Conservation (phyloP, 2,888 invertebrate species). For the Prosapia bicincta region DNA sequence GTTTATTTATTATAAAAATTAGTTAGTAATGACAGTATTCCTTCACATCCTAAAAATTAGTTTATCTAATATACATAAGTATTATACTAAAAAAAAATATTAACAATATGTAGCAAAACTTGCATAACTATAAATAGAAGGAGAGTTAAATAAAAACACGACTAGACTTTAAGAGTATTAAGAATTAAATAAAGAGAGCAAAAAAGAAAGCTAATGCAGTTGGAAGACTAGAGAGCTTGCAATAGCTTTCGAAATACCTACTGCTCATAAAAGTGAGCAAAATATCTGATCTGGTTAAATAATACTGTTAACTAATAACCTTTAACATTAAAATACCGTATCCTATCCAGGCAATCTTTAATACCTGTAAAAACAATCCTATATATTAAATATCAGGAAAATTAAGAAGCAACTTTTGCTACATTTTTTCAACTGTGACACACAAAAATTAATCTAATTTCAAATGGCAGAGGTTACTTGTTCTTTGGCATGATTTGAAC, state of each 20-base stretch:
- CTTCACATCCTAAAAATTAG: too few species aligned
- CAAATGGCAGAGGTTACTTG: background rate
- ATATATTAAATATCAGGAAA: slow-evolving; percentile 3
- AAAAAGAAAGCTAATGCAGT: background rate
- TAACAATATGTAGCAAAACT: background rate
- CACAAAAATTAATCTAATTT: too few species aligned
- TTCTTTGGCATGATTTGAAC: background rate
- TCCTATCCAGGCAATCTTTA: background rate
- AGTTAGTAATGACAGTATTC: too few species aligned
- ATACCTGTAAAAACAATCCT: slow-evolving; percentile 6
- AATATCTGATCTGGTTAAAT: slow-evolving; percentile 14
- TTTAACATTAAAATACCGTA: background rate
- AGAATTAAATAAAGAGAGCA: background rate
- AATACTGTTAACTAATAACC: slow-evolving; percentile 13
- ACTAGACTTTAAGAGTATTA: slow-evolving; percentile 11
- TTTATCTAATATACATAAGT: too few species aligned
- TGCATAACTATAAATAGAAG: background rate
- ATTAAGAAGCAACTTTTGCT: slow-evolving; percentile 3
- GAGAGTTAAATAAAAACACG: slow-evolving; percentile 3
- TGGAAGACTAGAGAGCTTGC: slow-evolving; percentile 19
- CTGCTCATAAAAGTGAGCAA: background rate
- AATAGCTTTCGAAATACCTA: slow-evolving; percentile 12
- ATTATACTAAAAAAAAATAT: too few species aligned
- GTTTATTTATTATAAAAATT: too few species aligned
- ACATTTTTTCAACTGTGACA: background rate